Evolutionary conservation across 1,140 invertebrate genomes (phyloP).

Genomic region (Grapholita molesta): DNA sequence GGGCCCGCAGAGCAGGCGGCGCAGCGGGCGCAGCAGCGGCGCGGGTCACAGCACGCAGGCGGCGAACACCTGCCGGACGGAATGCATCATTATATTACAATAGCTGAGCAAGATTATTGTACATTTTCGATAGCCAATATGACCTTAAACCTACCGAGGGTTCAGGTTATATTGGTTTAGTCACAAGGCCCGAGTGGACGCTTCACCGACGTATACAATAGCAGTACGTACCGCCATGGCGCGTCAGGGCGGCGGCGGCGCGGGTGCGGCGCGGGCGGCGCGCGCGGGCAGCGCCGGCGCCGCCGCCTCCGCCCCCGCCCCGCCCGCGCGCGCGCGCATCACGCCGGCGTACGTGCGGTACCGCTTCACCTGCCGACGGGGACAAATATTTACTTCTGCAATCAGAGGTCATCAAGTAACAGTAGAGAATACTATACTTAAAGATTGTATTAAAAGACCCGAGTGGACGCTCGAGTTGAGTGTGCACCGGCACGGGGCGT

Average conservation of each 20-base stretch:
- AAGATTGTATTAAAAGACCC: no score
- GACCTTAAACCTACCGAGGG: no score
- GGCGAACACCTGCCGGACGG: slow-evolving; percentile 78
- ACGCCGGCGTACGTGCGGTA: slow-evolving; percentile 93
- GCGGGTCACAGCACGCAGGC: slow-evolving; percentile 84
- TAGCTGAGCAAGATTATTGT: no score
- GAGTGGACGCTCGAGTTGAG: no score
- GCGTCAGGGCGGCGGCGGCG: slow-evolving; percentile 58
- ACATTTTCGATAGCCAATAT: no score
- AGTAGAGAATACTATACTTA: no score
- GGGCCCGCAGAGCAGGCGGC: not conserved
- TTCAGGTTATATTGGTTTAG: no score
- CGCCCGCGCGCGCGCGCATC: slow-evolving; percentile 85
- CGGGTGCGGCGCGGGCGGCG: slow-evolving; percentile 30
- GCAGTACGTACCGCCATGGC: slow-evolving; percentile 77
- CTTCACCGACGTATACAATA: no score
- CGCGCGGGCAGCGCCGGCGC: slow-evolving; percentile 65
- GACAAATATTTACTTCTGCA: not conserved
- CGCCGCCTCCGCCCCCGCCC: slow-evolving; percentile 89
- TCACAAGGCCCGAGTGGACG: no score
- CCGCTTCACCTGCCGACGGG: slow-evolving; percentile 91
- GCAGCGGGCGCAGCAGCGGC: slow-evolving; percentile 26
- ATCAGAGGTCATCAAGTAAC: no score
- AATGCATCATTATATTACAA: no score
- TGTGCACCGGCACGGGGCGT: no score